Evolutionary conservation across 2,113 vertebrate genomes (phyloP).

Genomic region (Anguilla rostrata): DNA sequence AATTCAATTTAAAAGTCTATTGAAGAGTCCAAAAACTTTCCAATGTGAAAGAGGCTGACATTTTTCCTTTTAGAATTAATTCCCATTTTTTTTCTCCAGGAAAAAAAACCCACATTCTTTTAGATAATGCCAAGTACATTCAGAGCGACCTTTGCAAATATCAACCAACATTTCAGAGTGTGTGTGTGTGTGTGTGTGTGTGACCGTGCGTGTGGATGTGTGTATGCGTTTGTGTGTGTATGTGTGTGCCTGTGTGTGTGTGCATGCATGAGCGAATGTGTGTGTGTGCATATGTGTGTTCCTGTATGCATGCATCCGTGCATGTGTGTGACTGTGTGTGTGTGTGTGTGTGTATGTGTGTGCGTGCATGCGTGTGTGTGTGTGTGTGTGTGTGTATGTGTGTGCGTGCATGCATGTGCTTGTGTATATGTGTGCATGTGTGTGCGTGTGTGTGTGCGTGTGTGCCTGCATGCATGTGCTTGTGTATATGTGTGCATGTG

Average conservation of each 20-base stretch:
- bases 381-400: background rate
- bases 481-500: background rate
- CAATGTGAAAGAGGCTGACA: background rate
- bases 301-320: background rate
- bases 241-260: background rate
- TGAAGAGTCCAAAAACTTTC: background rate
- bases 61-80: constrained; percentile 5
- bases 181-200: background rate
- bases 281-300: background rate
- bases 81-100: background rate
- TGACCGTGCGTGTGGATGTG: no score
- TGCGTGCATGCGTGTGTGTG: background rate
- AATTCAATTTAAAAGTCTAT: background rate
- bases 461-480: background rate
- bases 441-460: no score
- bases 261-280: background rate
- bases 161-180: background rate
- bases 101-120: background rate
- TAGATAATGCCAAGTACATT: constrained; percentile 1
- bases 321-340: no score
- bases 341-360: background rate
- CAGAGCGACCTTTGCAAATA: constrained; percentile 5
- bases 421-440: background rate
- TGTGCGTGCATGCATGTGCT: background rate
- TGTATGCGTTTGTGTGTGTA: background rate